Base-by-base conservation (phyloP, 2,797 vertebrate genomes). In the Uromys caudimaculatus region DNA sequence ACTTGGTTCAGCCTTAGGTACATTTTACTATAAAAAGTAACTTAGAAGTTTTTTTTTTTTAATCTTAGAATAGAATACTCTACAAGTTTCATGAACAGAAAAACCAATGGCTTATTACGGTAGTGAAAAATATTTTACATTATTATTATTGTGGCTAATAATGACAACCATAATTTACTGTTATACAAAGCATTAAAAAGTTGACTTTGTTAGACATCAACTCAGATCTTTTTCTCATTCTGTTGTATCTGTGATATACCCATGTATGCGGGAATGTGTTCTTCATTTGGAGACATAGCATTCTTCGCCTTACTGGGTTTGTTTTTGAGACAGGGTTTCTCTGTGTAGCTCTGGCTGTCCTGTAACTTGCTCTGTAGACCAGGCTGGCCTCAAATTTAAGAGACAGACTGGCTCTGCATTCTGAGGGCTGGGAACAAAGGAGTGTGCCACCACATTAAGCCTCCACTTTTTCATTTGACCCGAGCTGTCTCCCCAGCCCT, bases 91-190 rank as follows among this genome's bases (percentile, higher is more conserved):
- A 92, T 1, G 6, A 94, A 91, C 3, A 95, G 27, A 97, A 79
- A 95, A 95, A 73, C 17, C 58, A 62, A 14, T 67, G 35, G 60
- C 52, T 97, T 88, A 87, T 79, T 88, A 77, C 23, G 73, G 38
- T 44, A 24, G 78, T 87, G 11, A 44, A 87, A 52, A 89, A 56
- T 0, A 81, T 64, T 94, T 88, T 71, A 58, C 29, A 77, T 88
- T 90, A 73, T n/a, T 89, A 76, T 82, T 90, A 73, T n/a, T 89
- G 71, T 90, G 75, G 88, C n/a, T n/a, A n/a, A n/a, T n/a, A n/a
- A n/a, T n/a, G n/a, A n/a, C n/a, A n/a, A n/a, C n/a, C 77, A 89
- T 35, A 14, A 52, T 76, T 96, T 83, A 76, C 0, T 60, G 12
- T 58, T 69, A 82, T 0, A 93, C 47, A 93, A 92, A 96, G 62